Conservation (phyloP, 2,888 invertebrate genomes). For the Pollenia labialis region DNA sequence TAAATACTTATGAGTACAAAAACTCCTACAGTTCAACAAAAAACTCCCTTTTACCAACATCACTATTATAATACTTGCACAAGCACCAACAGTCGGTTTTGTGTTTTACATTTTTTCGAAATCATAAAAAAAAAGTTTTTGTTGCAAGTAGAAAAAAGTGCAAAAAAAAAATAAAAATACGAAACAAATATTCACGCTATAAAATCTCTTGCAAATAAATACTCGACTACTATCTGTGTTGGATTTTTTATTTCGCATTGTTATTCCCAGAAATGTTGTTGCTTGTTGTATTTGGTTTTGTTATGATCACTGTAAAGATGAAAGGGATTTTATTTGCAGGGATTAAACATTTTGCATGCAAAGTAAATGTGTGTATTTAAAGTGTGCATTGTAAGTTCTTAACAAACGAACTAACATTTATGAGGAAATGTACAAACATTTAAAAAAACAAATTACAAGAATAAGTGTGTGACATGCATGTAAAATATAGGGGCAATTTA, state of each 20-base stretch:
- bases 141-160: background rate
- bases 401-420: background rate
- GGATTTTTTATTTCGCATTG: conserved; percentile 35
- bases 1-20: background rate
- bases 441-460: no score
- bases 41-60: conserved; percentile 7
- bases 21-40: background rate
- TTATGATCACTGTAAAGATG: conserved; percentile 49
- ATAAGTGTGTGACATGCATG: no score
- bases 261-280: conserved; percentile 17
- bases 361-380: background rate
- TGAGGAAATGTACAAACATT: background rate
- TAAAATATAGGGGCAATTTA: no score
- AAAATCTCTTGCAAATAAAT: conserved; percentile 41
- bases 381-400: background rate
- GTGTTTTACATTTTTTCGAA: conserved; percentile 20
- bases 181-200: conserved; percentile 47
- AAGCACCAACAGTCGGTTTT: conserved; percentile 11
- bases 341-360: conserved; percentile 49
- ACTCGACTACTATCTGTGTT: conserved; percentile 31
- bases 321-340: conserved; percentile 33
- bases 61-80: background rate
- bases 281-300: conserved; percentile 7
- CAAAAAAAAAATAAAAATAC: conserved; percentile 9
- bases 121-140: conserved; percentile 25